Base-by-base conservation (phyloP, 2,888 invertebrate species). In the Ametastegia equiseti region DNA sequence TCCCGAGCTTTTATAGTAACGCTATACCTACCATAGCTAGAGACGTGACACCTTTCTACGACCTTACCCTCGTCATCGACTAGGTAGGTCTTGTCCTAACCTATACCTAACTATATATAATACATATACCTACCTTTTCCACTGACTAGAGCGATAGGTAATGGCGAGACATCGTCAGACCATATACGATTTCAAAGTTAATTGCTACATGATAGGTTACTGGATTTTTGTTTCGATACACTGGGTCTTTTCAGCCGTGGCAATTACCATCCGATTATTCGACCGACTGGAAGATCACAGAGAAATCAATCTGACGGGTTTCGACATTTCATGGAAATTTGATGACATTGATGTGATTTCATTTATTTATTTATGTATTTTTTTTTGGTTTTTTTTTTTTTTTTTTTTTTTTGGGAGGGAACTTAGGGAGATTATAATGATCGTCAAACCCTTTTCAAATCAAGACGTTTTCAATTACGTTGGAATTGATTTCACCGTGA, bases 401-500 rank as follows among this genome's bases (percentile, higher is more conserved):
- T 27, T 7, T 30, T 30, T 23, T 54, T 23, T 23, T 54, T 47
- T 23, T 54, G 6, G 67, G 6, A 11, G n/a, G n/a, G 39, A 9
- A n/a, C n/a, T 42, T 42, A 30, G 60, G 3, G 23, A 60, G 36
- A 75, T 75, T 36, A 75, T 75, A 45, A 75, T 36, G 54, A 75
- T 75, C 75, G 33, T 75, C 19, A 54, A 75, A 75, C 50, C 75
- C 75, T 54, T 75, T 75, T 54, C 54, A 75, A 75, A 75, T 75
- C 50, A 54, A 75, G 54, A 54, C 75, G 36, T 75, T 75, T 75
- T 75, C 75, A 75, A 75, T 75, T 75, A 75, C 75, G 75, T 54
- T 75, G 75, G 54, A 75, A 75, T 75, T 75, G 75, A 75, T 75
- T 75, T 54, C 23, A 54, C 30, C 54, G 54, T 36, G 54, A 54